These are phyloP conservation scores for Falco punctatus DNA, from an alignment of 2,113 vertebrate genomes.

Conservation along the genomic window DNA sequence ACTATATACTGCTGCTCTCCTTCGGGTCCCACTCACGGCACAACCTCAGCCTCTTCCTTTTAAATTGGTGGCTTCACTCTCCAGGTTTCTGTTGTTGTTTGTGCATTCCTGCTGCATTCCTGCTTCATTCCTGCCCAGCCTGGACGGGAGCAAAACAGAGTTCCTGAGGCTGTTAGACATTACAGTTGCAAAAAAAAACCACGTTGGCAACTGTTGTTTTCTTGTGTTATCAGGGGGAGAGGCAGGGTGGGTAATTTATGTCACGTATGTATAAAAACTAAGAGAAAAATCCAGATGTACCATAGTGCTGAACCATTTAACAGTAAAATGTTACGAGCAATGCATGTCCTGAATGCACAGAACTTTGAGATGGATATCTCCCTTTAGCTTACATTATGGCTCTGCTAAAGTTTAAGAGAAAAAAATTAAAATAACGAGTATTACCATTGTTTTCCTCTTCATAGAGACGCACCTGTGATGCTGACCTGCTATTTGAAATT, in stretches of 20 bases:
- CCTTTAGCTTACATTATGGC: background rate
- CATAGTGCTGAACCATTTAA: background rate
- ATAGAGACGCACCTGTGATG: background rate
- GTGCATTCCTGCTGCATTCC: background rate
- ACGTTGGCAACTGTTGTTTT: background rate
- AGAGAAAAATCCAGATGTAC: background rate
- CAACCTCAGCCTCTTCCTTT: background rate
- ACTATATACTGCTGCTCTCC: background rate
- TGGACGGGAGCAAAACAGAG: background rate
- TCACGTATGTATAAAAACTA: background rate
- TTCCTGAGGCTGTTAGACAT: background rate
- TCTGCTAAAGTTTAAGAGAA: background rate
- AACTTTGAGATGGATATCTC: background rate
- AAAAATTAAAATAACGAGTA: background rate
- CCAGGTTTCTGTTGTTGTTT: background rate
- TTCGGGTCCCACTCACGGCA: background rate
- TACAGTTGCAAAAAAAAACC: background rate
- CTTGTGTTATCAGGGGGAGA: rapidly evolving
- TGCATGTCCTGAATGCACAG: rapidly evolving
- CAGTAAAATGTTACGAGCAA: rapidly evolving
- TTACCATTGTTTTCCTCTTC: background rate
- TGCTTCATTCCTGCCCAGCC: background rate
- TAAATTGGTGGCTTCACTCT: background rate
- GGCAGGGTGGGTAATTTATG: background rate
- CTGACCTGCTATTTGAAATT: background rate